These are phyloP conservation scores for Nesogale talazaci DNA, from an alignment of 2,113 vertebrate genomes.

Conservation along the genomic window DNA sequence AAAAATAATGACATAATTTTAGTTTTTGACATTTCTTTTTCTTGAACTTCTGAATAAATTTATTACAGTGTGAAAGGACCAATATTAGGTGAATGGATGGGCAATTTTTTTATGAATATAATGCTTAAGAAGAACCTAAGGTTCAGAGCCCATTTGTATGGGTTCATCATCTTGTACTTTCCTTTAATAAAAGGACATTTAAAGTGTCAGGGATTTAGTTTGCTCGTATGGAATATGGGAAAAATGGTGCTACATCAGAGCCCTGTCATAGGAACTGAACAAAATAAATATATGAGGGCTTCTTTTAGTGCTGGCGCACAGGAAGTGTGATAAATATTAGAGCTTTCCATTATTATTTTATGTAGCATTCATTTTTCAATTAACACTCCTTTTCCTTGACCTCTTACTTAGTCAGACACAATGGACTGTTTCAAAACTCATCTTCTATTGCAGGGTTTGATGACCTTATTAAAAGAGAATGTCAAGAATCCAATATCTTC, in stretches of 20 bases:
- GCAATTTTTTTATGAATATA: not conserved
- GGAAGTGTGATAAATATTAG: constrained; percentile 18
- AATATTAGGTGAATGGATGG: not conserved
- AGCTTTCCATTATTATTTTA: not conserved
- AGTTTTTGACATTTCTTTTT: not conserved
- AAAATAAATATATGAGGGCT: not conserved
- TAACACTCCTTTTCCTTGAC: constrained; percentile 24
- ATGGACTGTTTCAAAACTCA: constrained; percentile 16
- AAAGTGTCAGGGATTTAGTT: not conserved
- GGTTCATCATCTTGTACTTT: no score
- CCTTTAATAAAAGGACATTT: no score
- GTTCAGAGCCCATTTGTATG: not conserved
- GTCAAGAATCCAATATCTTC: constrained; percentile 40
- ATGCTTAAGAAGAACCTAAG: not conserved
- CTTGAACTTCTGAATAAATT: not conserved
- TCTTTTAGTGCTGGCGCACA: not conserved
- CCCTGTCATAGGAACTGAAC: not conserved
- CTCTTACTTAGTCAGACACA: not conserved
- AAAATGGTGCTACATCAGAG: not conserved
- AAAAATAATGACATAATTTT: not conserved
- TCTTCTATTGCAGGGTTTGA: not conserved
- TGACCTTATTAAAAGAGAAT: constrained; percentile 70
- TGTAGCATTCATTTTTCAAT: constrained; percentile 22
- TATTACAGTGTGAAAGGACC: not conserved
- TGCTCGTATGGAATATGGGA: not conserved